phyloP scores from a whole-genome alignment of 2,113 vertebrate genomes.

The Anarrhichthys ocellatus region DNA sequence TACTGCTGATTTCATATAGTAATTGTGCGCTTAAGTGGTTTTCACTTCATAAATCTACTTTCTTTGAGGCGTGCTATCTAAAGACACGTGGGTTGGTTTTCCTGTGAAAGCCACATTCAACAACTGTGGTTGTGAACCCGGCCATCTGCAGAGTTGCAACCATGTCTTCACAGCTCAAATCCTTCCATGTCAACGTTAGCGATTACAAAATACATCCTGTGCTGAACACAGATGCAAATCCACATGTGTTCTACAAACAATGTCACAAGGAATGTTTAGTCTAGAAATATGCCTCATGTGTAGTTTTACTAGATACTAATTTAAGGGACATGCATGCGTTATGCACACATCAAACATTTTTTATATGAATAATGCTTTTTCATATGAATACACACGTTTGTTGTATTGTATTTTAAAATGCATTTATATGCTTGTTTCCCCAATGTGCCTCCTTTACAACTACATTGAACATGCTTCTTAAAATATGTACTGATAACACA shows the following conservation, averaged over 20 bases:
- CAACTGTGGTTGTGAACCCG: conserved; percentile 45
- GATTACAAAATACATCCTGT: background rate
- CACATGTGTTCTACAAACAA: background rate
- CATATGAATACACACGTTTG: background rate
- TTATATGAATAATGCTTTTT: background rate
- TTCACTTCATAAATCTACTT: background rate
- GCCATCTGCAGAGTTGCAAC: conserved; percentile 44
- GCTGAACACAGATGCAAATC: background rate
- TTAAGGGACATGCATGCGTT: background rate
- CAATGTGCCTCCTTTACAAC: background rate
- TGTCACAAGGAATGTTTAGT: background rate
- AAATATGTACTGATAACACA: background rate
- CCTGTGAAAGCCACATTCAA: conserved; percentile 26
- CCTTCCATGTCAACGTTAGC: conserved; percentile 1
- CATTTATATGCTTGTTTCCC: background rate
- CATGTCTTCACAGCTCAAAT: background rate
- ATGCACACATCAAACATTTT: background rate
- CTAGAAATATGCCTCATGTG: background rate
- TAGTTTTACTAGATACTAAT: background rate
- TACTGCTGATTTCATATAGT: background rate
- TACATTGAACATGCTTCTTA: background rate
- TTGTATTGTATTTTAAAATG: background rate
- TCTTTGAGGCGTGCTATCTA: background rate
- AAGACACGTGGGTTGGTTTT: conserved; percentile 4
- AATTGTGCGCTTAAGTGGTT: background rate